These are phyloP conservation scores for Cantharis rustica DNA, from an alignment of 2,888 invertebrate genomes.

Conservation along the genomic window DNA sequence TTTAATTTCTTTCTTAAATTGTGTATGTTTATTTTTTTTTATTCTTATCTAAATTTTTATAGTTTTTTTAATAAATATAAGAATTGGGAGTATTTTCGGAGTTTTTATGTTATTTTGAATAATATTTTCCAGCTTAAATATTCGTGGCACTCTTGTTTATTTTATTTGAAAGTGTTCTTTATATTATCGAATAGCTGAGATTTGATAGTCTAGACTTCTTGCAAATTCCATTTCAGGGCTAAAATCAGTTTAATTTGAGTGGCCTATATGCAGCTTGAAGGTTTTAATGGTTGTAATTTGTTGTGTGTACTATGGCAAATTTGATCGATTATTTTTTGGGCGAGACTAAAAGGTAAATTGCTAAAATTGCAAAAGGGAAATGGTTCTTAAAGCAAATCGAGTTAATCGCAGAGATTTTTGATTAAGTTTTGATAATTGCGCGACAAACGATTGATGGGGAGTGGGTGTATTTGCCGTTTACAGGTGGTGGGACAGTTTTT, in stretches of 20 bases:
- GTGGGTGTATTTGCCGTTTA: conserved; percentile 35
- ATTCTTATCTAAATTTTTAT: too few species aligned
- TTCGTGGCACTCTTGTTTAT: too few species aligned
- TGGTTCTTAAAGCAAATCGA: background rate
- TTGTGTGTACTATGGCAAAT: background rate
- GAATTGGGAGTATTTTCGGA: too few species aligned
- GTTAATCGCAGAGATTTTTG: background rate
- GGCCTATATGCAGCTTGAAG: background rate
- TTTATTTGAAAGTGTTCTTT: too few species aligned
- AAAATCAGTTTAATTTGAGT: too few species aligned
- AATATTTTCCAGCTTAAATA: too few species aligned
- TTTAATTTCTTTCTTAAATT: too few species aligned
- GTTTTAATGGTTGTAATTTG: background rate
- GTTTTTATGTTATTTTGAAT: too few species aligned
- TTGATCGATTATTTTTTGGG: background rate
- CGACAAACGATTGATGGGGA: background rate
- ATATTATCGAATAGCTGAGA: too few species aligned
- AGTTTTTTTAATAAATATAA: too few species aligned
- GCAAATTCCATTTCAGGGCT: background rate
- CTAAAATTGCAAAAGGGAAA: background rate
- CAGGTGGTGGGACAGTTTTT: conserved; percentile 39
- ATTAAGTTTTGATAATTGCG: background rate
- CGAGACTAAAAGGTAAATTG: background rate
- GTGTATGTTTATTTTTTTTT: too few species aligned
- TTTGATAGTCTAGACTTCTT: too few species aligned